Conservation (phyloP, 2,888 invertebrate genomes). For the Rotaria macrura region DNA sequence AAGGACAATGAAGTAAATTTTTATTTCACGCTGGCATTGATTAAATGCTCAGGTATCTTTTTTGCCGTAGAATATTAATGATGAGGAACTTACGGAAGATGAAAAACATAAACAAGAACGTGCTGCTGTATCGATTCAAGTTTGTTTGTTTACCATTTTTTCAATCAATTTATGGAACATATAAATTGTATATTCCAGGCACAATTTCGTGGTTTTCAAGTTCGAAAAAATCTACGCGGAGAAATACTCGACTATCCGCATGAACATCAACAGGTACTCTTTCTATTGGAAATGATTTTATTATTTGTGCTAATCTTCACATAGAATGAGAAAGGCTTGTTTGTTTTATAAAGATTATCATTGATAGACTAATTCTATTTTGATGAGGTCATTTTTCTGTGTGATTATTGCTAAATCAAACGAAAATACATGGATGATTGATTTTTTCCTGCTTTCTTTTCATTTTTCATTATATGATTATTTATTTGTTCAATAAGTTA, state of each 20-base stretch:
- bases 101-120: not conserved
- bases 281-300: not conserved
- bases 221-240: not conserved
- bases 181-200: not conserved
- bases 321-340: no score
- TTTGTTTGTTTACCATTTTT: not conserved
- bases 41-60: no score
- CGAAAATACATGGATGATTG: not conserved
- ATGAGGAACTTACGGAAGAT: not conserved
- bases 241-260: not conserved
- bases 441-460: not conserved
- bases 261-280: not conserved
- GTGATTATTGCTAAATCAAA: not conserved
- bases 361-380: not conserved
- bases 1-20: not conserved
- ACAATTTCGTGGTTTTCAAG: not conserved
- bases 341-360: not conserved
- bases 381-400: not conserved
- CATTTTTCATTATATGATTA: not conserved
- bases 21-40: no score
- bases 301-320: no score
- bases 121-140: constrained; percentile 6
- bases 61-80: not conserved
- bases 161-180: no score
- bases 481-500: not conserved